A percentile compares a stretch with the other conserved stretches of the same genome.
These are phyloP conservation scores for Drosophila pandora DNA, from an alignment of 1,140 invertebrate genomes.

Conservation along the genomic window DNA sequence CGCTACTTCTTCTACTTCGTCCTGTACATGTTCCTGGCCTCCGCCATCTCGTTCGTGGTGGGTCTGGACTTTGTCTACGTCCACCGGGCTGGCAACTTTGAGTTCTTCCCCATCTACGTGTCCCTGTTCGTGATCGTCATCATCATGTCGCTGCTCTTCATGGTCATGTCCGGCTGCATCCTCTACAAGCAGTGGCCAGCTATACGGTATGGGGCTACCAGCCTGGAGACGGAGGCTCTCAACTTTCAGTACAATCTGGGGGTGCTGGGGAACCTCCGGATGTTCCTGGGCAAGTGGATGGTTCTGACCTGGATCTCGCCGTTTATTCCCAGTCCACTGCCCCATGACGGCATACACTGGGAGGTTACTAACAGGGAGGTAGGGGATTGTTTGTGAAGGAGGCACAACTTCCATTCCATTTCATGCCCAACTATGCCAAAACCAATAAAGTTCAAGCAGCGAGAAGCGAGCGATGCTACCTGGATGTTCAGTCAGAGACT, in stretches of 20 bases:
- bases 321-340: constrained; percentile 1
- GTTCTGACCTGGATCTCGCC: neutral
- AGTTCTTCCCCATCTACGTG: neutral
- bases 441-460: neutral
- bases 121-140: neutral
- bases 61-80: neutral
- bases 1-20: constrained; percentile 94
- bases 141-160: neutral
- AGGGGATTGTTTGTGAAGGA: neutral
- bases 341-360: neutral
- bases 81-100: neutral
- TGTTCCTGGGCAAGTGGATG: neutral
- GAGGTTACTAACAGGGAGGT: neutral
- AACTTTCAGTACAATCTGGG: neutral
- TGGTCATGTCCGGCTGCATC: neutral
- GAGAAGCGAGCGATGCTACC: neutral
- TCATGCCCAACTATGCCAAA: neutral
- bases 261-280: neutral
- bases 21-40: constrained; percentile 88
- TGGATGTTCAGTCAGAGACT: constrained; percentile 1
- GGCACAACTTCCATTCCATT: neutral
- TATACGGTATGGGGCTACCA: neutral
- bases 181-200: neutral
- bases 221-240: neutral
- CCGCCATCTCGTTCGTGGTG: neutral